Conservation (phyloP, 2,113 vertebrate species). For the Chelonoidis abingdonii region DNA sequence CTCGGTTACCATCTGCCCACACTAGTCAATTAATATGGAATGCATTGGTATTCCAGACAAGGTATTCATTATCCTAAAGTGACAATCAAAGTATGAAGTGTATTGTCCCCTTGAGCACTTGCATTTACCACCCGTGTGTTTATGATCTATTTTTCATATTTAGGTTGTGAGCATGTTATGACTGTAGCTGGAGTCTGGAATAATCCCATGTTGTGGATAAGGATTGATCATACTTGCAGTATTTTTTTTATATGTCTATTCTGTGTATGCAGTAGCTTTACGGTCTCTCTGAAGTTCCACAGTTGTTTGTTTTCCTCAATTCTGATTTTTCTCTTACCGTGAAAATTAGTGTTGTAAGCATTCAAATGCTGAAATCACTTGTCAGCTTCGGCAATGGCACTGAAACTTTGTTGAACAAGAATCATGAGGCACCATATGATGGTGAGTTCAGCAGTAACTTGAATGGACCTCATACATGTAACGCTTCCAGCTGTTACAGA, state of each 20-base stretch:
- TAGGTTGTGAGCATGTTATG: background rate
- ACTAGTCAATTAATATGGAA: slow-evolving; percentile 50
- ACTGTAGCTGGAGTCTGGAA: background rate
- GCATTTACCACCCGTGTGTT: background rate
- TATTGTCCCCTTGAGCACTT: slow-evolving; percentile 8
- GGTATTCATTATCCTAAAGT: slow-evolving; percentile 51
- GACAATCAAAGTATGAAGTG: background rate
- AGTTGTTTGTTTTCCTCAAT: background rate
- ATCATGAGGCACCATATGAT: background rate
- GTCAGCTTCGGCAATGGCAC: background rate
- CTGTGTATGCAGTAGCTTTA: slow-evolving; percentile 37
- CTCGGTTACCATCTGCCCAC: slow-evolving; percentile 20
- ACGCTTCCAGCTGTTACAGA: rapidly evolving
- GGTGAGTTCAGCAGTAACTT: rapidly evolving
- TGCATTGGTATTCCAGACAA: slow-evolving; percentile 30
- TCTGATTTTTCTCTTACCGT: background rate
- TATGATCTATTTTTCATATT: background rate
- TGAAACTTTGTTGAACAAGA: background rate
- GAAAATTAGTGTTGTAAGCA: background rate
- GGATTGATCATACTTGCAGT: background rate
- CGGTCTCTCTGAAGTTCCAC: background rate
- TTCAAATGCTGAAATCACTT: background rate
- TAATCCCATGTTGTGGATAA: background rate
- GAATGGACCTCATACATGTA: background rate
- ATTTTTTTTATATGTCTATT: background rate